Evolutionary conservation across 2,113 vertebrate species (phyloP).

Genomic region (Thamnaconus septentrionalis): DNA sequence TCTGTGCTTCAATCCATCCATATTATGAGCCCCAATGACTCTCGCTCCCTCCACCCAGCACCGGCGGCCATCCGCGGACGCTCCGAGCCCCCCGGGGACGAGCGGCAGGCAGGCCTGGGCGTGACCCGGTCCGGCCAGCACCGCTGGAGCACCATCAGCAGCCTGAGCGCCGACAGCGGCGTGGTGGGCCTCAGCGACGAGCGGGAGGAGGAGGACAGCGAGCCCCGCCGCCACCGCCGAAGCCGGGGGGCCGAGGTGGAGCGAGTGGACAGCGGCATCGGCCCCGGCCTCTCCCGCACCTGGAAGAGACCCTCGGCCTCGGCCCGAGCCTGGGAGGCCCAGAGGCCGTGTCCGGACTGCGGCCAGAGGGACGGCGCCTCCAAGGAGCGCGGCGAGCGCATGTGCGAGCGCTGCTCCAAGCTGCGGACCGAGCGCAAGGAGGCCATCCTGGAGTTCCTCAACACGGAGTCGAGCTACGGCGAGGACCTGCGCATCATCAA

Average conservation of each 20-base stretch:
- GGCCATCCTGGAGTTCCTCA: conserved; percentile 89
- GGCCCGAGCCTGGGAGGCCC: conserved; percentile 81
- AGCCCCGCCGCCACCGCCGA: conserved; percentile 60
- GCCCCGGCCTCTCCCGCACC: conserved; percentile 78
- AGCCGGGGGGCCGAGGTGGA: conserved; percentile 77
- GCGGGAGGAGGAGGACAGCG: conserved; percentile 74
- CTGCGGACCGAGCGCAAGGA: conserved; percentile 87
- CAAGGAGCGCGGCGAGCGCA: conserved; percentile 71
- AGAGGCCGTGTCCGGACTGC: conserved; percentile 85
- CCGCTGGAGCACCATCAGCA: conserved; percentile 91
- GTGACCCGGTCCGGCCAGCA: conserved; percentile 71
- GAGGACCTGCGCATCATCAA: conserved; percentile 88
- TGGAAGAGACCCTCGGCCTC: conserved; percentile 82
- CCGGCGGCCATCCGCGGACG: conserved; percentile 66
- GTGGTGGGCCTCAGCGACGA: conserved; percentile 84
- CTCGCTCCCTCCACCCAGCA: conserved; percentile 39
- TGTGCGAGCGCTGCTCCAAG: conserved; percentile 86
- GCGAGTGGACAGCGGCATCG: conserved; percentile 85
- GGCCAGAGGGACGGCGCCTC: conserved; percentile 79
- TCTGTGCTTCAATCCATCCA: conserved; percentile 23
- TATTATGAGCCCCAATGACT: not conserved
- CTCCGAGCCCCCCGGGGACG: conserved; percentile 75
- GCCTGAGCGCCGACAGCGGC: conserved; percentile 88
- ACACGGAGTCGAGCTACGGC: conserved; percentile 87
- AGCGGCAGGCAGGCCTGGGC: conserved; percentile 59